A percentile compares a stretch with the other conserved stretches of the same genome.
phyloP scores from a whole-genome alignment of 2,888 invertebrate species.

The Chrysotoxum bicinctum region DNA sequence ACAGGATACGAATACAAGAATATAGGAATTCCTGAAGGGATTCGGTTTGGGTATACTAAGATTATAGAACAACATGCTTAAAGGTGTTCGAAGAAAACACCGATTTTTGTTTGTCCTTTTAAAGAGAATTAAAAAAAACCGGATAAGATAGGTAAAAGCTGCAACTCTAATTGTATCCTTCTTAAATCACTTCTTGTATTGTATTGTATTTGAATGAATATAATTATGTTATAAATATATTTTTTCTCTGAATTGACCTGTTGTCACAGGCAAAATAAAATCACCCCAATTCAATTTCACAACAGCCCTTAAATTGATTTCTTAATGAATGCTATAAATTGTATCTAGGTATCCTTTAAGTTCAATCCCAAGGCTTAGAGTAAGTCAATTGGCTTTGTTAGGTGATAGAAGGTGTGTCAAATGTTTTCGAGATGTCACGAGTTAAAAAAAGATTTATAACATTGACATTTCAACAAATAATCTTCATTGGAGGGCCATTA shows the following conservation, averaged over 20 bases:
- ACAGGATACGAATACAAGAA: not conserved
- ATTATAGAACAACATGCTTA: constrained; percentile 12
- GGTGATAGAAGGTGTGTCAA: constrained; percentile 66
- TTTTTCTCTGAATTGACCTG: constrained; percentile 28
- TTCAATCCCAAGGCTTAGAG: not conserved
- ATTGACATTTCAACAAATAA: constrained; percentile 35
- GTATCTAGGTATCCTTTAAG: constrained; percentile 31
- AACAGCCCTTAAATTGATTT: constrained; percentile 58
- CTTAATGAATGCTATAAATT: constrained; percentile 68
- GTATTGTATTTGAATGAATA: not conserved
- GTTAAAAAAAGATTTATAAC: constrained; percentile 51
- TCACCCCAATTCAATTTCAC: constrained; percentile 55
- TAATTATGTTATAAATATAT: not conserved
- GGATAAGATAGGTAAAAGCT: not conserved
- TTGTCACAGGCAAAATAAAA: constrained; percentile 22
- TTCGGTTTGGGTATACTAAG: constrained; percentile 4
- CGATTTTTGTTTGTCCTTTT: not conserved
- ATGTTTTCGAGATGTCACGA: constrained; percentile 52
- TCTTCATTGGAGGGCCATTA: not conserved
- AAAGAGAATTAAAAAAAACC: not conserved
- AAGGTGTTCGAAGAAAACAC: not conserved
- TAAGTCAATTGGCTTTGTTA: constrained; percentile 67
- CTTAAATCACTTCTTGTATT: not conserved
- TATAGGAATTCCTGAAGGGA: constrained; percentile 11
- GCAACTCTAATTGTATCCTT: not conserved